Evolutionary conservation across 2,797 vertebrate genomes (phyloP).

Genomic region (Pogonophryne albipinna): DNA sequence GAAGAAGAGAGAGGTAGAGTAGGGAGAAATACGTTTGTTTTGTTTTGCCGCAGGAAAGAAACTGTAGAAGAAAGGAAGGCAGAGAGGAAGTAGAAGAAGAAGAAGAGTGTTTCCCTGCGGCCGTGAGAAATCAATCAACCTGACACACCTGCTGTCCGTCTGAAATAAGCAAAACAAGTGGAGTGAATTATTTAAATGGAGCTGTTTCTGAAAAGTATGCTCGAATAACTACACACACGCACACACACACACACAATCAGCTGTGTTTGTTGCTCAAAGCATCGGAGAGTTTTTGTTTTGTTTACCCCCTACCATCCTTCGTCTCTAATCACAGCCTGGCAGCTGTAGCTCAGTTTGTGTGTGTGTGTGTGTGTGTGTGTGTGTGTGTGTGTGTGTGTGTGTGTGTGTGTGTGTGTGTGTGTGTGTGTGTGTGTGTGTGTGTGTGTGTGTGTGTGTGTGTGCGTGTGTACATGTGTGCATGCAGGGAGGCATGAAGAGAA

Average conservation of each 20-base stretch:
- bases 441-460: constrained; percentile 5
- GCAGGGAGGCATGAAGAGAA: constrained; percentile 29
- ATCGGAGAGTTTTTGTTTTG: constrained; percentile 30
- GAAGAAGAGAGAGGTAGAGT: neutral
- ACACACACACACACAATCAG: constrained; percentile 29
- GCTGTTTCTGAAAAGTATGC: constrained; percentile 22
- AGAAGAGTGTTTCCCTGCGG: constrained; percentile 30
- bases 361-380: neutral
- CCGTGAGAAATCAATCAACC: constrained; percentile 56
- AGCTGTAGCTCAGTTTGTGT: constrained; percentile 30
- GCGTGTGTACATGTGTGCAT: too few species aligned
- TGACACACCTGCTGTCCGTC: constrained; percentile 42
- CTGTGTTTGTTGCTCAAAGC: constrained; percentile 62
- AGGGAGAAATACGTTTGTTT: neutral
- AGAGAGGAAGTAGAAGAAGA: neutral
- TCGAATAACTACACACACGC: neutral
- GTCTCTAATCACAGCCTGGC: constrained; percentile 72
- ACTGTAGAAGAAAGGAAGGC: constrained; percentile 11
- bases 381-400: too few species aligned
- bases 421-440: constrained; percentile 15
- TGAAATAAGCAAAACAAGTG: constrained; percentile 29
- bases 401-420: too few species aligned
- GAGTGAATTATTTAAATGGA: constrained; percentile 49
- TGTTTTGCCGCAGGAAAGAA: constrained; percentile 20
- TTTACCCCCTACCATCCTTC: constrained; percentile 47